These are phyloP conservation scores for Andinoacara biseriatus DNA, from an alignment of 2,113 vertebrate species.

Conservation along the genomic window DNA sequence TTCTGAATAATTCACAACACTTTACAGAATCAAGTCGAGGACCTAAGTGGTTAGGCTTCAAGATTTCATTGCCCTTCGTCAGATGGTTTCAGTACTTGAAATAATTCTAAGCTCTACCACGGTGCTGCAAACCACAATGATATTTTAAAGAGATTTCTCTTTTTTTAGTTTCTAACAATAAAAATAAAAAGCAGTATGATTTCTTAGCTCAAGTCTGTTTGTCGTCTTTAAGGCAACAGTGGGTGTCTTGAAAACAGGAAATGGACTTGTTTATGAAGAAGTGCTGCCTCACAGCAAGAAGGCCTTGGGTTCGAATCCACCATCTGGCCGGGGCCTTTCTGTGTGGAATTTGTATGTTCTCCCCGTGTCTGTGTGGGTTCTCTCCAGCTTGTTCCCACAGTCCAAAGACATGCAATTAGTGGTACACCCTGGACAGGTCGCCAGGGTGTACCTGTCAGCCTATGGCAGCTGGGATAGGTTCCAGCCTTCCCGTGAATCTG, in stretches of 20 bases:
- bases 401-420: too few species aligned
- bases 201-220: not conserved
- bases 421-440: too few species aligned
- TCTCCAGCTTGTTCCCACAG: too few species aligned
- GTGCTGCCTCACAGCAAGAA: too few species aligned
- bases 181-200: not conserved
- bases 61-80: not conserved
- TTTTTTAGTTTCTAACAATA: not conserved
- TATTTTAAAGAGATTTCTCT: not conserved
- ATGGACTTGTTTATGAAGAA: not conserved
- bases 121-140: not conserved
- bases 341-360: too few species aligned
- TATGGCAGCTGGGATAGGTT: too few species aligned
- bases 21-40: not conserved
- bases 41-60: not conserved
- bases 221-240: not conserved
- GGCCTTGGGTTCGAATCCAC: too few species aligned
- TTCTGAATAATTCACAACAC: not conserved
- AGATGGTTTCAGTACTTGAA: not conserved
- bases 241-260: not conserved
- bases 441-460: too few species aligned
- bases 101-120: not conserved
- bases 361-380: too few species aligned
- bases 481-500: too few species aligned
- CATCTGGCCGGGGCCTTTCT: too few species aligned